Percentiles rank a stretch among this genome's conserved stretches.
Evolutionary conservation across 2,113 vertebrate species (phyloP).

Genomic region (Vicugna pacos): DNA sequence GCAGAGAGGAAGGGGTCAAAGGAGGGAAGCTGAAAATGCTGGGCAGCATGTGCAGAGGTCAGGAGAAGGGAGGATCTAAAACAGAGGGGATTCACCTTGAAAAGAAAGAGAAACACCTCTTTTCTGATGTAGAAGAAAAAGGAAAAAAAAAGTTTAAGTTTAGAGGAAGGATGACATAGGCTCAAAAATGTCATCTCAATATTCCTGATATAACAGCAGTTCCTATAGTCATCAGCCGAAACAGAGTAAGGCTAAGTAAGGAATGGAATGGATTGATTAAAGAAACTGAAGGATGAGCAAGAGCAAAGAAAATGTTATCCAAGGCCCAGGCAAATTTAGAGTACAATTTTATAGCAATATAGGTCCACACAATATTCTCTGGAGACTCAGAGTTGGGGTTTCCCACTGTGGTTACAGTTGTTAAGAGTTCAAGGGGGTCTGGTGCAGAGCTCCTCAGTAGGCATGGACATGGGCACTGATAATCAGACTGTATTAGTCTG

Average conservation of each 20-base stretch:
- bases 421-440: neutral
- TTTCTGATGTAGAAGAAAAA: conserved; percentile 4
- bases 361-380: conserved; percentile 6
- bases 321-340: neutral
- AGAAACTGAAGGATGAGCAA: conserved; percentile 14
- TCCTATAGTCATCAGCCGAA: neutral
- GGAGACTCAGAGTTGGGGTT: neutral
- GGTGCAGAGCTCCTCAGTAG: neutral
- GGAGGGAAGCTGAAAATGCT: neutral
- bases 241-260: neutral
- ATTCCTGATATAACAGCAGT: neutral
- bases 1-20: neutral
- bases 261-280: neutral
- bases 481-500: neutral
- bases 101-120: neutral
- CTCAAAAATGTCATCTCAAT: neutral
- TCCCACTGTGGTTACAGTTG: neutral
- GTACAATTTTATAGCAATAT: neutral
- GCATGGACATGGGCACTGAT: neutral
- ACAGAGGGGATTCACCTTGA: neutral
- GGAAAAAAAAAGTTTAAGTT: neutral
- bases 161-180: neutral
- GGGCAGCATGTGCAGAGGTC: neutral
- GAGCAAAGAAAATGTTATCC: neutral
- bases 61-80: neutral